A percentile compares a stretch with the other conserved stretches of the same genome.
Evolutionary conservation across 2,888 invertebrate species (phyloP).

Genomic region (Lepidonotus clava): DNA sequence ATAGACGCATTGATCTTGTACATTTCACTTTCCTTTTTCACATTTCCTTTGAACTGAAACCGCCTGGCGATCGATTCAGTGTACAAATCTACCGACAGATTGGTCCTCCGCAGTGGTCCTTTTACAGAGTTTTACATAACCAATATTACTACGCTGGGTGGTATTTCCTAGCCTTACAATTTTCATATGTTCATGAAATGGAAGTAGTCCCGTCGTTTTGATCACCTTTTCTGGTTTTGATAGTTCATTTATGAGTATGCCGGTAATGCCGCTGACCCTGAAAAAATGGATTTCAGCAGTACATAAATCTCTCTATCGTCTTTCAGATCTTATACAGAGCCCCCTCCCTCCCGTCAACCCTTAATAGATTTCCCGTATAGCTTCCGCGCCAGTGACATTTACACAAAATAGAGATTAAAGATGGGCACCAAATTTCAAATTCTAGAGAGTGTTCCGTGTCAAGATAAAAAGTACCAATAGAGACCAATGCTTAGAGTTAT

Average conservation of each 20-base stretch:
- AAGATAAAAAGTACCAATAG: no score
- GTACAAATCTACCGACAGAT: background rate
- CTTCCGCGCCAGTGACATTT: no score
- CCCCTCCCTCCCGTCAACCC: background rate
- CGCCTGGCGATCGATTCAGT: background rate
- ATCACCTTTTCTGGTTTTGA: slow-evolving; percentile 32
- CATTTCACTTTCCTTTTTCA: slow-evolving; percentile 29
- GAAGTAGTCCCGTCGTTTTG: slow-evolving; percentile 12
- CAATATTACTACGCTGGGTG: slow-evolving; percentile 16
- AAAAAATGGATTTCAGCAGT: background rate
- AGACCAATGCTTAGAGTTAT: no score
- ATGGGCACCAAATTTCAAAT: no score
- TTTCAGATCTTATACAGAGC: slow-evolving; percentile 28
- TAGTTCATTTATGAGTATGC: slow-evolving; percentile 13
- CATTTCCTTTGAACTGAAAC: background rate
- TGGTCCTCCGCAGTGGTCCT: background rate
- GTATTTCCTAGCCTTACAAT: slow-evolving; percentile 36
- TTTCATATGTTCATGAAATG: slow-evolving; percentile 18
- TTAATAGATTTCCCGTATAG: no score
- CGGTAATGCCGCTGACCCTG: background rate
- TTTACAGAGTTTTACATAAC: background rate
- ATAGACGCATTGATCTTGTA: slow-evolving; percentile 32
- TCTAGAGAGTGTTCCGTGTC: no score
- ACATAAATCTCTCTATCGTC: slow-evolving; percentile 35
- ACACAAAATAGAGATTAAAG: no score